These are phyloP conservation scores for Eclectus roratus DNA, from an alignment of 2,113 vertebrate genomes.

Conservation along the genomic window DNA sequence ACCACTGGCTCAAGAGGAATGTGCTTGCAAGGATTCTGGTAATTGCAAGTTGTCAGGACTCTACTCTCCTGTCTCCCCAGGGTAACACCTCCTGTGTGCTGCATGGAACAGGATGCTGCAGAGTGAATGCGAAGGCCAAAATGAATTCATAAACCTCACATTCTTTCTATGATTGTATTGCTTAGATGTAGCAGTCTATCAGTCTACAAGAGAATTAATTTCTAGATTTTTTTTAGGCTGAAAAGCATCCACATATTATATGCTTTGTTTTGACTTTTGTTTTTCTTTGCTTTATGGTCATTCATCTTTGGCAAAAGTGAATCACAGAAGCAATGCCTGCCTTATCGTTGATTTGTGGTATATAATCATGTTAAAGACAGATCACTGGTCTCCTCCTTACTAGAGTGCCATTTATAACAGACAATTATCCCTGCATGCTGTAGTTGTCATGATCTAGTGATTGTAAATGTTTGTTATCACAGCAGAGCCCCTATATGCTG, in stretches of 20 bases:
- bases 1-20: not conserved
- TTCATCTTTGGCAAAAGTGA: slow-evolving; percentile 26
- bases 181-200: not conserved
- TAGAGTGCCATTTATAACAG: slow-evolving; percentile 52
- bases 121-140: not conserved
- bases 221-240: not conserved
- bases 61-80: not conserved
- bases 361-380: slow-evolving; percentile 60
- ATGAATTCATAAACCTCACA: not conserved
- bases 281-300: slow-evolving; percentile 8
- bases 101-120: not conserved
- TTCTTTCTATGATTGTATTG: not conserved
- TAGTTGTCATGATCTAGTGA: slow-evolving; percentile 33
- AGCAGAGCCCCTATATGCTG: slow-evolving; percentile 6
- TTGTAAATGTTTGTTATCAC: slow-evolving; percentile 48
- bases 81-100: not conserved
- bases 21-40: not conserved
- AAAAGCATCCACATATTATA: not conserved
- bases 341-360: slow-evolving; percentile 39
- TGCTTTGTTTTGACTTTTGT: slow-evolving; percentile 10
- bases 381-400: slow-evolving; percentile 41
- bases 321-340: slow-evolving; percentile 33
- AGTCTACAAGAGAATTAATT: not conserved
- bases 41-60: not conserved
- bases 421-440: slow-evolving; percentile 39